Evolutionary conservation across 2,113 vertebrate genomes (phyloP).

Genomic region (Antigone vipio): DNA sequence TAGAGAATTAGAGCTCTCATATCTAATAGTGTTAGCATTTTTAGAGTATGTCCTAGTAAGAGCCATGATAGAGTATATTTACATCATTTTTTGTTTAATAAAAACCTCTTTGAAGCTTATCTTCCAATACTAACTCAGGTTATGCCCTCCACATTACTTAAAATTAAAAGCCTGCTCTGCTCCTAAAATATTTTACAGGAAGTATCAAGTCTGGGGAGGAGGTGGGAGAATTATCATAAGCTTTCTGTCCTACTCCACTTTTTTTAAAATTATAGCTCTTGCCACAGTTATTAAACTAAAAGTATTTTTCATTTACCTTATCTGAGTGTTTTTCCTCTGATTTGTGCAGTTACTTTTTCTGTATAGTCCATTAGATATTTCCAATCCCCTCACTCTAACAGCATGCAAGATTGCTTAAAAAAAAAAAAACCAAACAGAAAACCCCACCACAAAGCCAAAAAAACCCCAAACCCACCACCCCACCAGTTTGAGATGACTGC

Average conservation of each 20-base stretch:
- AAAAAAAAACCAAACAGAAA: no score
- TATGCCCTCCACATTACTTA: accelerated
- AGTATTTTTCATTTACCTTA: accelerated
- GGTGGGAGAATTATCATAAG: accelerated
- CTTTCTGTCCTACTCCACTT: accelerated
- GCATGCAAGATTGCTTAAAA: accelerated
- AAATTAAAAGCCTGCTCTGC: accelerated
- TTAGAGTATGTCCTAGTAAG: accelerated
- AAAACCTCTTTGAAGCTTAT: accelerated
- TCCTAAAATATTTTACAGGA: accelerated
- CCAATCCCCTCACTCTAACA: accelerated
- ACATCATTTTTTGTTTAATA: no score
- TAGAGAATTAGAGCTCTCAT: accelerated
- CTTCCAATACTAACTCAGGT: accelerated
- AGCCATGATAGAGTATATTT: background rate
- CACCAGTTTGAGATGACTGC: accelerated
- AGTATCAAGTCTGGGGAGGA: accelerated
- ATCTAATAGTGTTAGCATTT: accelerated
- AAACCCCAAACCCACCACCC: no score
- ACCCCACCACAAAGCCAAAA: no score
- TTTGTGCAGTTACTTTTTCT: accelerated
- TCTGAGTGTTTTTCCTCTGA: accelerated
- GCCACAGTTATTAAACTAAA: accelerated
- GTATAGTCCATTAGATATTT: accelerated
- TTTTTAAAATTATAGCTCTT: no score